Percentiles rank a stretch among this genome's conserved stretches.
phyloP scores from a whole-genome alignment of 1,140 invertebrate genomes.

The Drosophila saltans region DNA sequence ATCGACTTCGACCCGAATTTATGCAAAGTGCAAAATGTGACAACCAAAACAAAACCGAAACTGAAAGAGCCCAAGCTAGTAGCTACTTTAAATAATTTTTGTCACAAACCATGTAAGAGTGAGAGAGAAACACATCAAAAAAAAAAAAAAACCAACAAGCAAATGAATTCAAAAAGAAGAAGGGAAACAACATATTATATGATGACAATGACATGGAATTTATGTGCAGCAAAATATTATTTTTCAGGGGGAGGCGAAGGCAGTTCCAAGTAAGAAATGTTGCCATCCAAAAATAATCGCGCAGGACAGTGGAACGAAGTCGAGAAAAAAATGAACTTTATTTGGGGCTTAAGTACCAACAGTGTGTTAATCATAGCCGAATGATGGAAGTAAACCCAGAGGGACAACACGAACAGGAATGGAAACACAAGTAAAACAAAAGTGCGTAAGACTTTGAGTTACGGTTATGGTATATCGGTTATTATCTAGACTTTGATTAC shows the following conservation, averaged over 20 bases:
- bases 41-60: conserved; percentile 32
- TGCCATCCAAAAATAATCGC: neutral
- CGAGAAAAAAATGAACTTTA: neutral
- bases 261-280: conserved; percentile 36
- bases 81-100: conserved; percentile 57
- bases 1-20: conserved; percentile 56
- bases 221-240: conserved; percentile 56
- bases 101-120: neutral
- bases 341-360: neutral
- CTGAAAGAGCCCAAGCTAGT: conserved; percentile 18
- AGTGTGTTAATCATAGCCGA: no score
- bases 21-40: conserved; percentile 78
- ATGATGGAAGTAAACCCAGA: no score
- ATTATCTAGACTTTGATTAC: no score
- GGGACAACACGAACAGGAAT: no score
- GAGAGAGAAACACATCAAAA: neutral
- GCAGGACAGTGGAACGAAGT: neutral
- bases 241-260: conserved; percentile 38
- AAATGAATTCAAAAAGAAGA: conserved; percentile 27
- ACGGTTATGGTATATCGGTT: no score
- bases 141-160: conserved; percentile 6
- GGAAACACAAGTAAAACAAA: neutral
- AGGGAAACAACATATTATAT: conserved; percentile 23
- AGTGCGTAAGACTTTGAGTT: no score
- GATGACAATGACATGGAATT: conserved; percentile 55